Base-by-base conservation (phyloP, 2,888 invertebrate species). In the Xanthia icteritia region DNA sequence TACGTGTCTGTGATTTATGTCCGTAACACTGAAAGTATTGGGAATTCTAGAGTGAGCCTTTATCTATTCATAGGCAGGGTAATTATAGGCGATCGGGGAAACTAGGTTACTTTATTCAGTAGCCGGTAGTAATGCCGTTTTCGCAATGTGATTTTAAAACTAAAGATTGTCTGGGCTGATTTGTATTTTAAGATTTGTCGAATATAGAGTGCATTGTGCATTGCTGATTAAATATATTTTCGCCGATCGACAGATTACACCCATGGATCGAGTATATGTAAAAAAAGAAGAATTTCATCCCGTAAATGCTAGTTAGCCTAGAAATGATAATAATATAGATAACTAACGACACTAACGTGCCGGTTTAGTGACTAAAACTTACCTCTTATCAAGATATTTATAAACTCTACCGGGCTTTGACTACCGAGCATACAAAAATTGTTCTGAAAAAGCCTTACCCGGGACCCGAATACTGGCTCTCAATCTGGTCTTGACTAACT, bases 11-110 rank as follows among this genome's bases (percentile, higher is more conserved):
- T 51, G 4, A 54, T 23, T 64, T 56, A 42, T 70, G 36, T 54
- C 71, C 31, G 23, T 65, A 48, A 56, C 48, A 68, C 45, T 82
- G 70, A 83, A 39, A 54, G 39, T 66, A 23, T 61, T 42, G 48
- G 65, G 17, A 51, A 67, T 56, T 17, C 60, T 65, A 78, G 69
- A 58, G 39, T 66, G 60, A 42, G 45, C 31, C 64, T 82, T 82
- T 51, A 74, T 64, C 79, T 84, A 82, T 82, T 84, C 64, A 84
- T 72, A 65, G 42, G 20, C 42, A 27, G 45, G 63, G 36, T 80
- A 80, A 82, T 84, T 82, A 80, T 84, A 82, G 68, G 54, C 31
- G 45, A 67, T 48, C 64, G 36, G 60, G 48, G 15, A 61, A 80
- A 51, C 75, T 80, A 20, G 68, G 75, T 68, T 80, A 68, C 39